Base-by-base conservation (phyloP, 2,797 vertebrate genomes). In the Rachycentron canadum region DNA sequence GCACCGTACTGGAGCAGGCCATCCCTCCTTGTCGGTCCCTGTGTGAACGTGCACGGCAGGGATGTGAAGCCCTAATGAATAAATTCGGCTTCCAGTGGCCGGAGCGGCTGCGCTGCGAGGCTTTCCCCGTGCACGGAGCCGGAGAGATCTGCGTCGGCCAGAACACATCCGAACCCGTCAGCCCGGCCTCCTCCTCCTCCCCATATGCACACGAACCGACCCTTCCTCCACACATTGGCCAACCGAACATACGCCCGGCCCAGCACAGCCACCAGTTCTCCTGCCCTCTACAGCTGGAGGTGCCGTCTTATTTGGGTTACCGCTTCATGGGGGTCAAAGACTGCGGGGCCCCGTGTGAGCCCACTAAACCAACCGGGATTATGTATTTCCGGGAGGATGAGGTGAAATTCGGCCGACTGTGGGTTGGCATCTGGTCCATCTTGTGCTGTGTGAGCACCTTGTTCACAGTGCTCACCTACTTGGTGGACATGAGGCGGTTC, bases 321-420 rank as follows among this genome's bases (percentile, higher is more conserved):
- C 94, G 95, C 25, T 99, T 99, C 79, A 93, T 99, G 89, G 98
- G 98, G 3, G 97, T 97, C 81, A 95, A 96, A 40, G 97, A 99
- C 95, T 99, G 98, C 4, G 98, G 97, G 0, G 98, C 98, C 14
- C 98, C 98, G 0, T 99, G 98, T 1, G 98, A 99, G 86, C 97
- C 97, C 8, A 89, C 88, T 12, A 96, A 96, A 36, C 95, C 96
- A 17, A 96, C 96, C 0, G 98, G 98, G 23, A 95, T 99, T 56
- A 99, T 99, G 98, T 99, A 99, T 88, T 99, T 99, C 79, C 95
- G 96, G 30, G 97, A 98, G 87, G 96, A 98, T 1, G 98, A 99
- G 89, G 95, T 98, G 11, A 96, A 97, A 62, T 99, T 99, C 49
- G 97, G 97, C 47, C 95, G 98, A 2, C 94, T 99, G 0, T 98